A percentile compares a stretch with the other conserved stretches of the same genome.
Evolutionary conservation across 92 coral and sea anemone species (phyloP).

Genomic region (Virgularia gustaviana): DNA sequence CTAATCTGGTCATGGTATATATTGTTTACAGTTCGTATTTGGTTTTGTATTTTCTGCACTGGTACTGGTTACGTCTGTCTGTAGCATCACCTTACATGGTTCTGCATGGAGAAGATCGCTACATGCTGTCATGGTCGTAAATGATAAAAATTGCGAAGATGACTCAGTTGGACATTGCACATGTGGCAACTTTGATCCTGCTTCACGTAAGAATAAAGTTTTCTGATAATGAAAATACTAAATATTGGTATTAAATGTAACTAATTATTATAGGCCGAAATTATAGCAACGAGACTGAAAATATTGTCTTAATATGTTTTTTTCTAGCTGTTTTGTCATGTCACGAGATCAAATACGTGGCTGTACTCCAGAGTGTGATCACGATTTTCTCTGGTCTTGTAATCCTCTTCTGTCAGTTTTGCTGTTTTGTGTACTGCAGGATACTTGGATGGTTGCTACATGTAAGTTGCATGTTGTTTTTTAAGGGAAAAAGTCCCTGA

Average conservation of each 20-base stretch:
- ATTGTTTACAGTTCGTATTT: not conserved
- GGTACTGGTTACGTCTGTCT: slow-evolving; percentile 1
- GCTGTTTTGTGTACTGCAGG: slow-evolving; percentile 25
- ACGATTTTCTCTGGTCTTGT: slow-evolving; percentile 11
- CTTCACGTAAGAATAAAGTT: too few species aligned
- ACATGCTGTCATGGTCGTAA: not conserved
- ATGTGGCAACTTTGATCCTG: too few species aligned
- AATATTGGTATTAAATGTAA: not conserved
- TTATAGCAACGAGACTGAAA: not conserved
- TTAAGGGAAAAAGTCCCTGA: too few species aligned
- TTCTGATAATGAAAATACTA: not conserved
- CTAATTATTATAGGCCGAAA: not conserved
- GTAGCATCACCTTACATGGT: slow-evolving; percentile 17
- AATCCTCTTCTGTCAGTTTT: slow-evolving; percentile 1
- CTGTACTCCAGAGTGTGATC: slow-evolving; percentile 2
- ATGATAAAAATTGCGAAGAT: not conserved
- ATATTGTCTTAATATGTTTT: not conserved
- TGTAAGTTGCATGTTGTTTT: too few species aligned
- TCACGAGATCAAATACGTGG: slow-evolving; percentile 2
- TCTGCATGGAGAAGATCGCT: slow-evolving; percentile 10
- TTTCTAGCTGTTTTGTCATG: not conserved
- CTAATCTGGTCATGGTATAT: not conserved
- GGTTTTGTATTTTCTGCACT: slow-evolving; percentile 6
- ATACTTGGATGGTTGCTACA: slow-evolving; percentile 35
- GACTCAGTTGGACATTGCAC: not conserved